These are phyloP conservation scores for Puntigrus tetrazona DNA, from an alignment of 2,113 vertebrate genomes.

Conservation along the genomic window DNA sequence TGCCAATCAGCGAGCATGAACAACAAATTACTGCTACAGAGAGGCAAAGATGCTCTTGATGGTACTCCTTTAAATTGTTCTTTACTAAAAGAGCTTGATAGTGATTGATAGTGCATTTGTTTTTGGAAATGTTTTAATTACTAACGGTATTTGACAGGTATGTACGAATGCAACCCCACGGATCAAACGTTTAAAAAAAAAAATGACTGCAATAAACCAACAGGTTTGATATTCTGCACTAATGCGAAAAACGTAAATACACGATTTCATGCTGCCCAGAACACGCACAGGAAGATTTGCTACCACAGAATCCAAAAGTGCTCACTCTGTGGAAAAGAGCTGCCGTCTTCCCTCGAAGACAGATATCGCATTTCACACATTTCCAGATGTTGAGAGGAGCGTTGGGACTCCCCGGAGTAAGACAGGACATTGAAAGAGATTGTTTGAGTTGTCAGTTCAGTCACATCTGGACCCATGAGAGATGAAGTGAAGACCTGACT, in stretches of 20 bases:
- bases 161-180: neutral
- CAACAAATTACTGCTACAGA: slow-evolving; percentile 19
- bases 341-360: slow-evolving; percentile 30
- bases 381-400: slow-evolving; percentile 53
- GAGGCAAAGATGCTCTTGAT: slow-evolving; percentile 6
- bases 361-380: slow-evolving; percentile 50
- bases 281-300: neutral
- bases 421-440: neutral
- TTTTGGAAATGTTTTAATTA: neutral
- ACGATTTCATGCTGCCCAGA: neutral
- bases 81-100: neutral
- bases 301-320: slow-evolving; percentile 39
- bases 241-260: neutral
- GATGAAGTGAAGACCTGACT: neutral
- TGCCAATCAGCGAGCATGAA: slow-evolving; percentile 50
- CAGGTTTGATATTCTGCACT: neutral
- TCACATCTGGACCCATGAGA: neutral
- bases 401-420: neutral
- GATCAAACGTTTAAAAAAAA: neutral
- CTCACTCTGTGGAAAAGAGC: slow-evolving; percentile 51
- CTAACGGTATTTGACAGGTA: neutral
- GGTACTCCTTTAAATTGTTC: neutral
- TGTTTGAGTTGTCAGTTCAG: slow-evolving; percentile 4
- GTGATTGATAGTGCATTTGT: neutral
- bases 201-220: neutral